Evolutionary conservation across 2,888 invertebrate genomes (phyloP).

Genomic region (Congeria kusceri): DNA sequence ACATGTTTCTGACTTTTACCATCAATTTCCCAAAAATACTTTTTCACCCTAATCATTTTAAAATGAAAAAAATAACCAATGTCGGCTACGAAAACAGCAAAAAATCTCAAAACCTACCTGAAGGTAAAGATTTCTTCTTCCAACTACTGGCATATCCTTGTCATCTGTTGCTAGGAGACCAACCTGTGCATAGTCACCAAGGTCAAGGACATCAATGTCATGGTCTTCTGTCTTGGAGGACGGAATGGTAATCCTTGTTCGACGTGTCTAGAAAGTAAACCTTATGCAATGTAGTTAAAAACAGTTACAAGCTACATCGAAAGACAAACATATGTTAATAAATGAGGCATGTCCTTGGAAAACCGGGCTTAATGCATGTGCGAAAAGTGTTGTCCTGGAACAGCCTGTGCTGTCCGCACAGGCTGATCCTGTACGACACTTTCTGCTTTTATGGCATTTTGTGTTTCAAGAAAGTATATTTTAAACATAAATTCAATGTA

Average conservation of each 20-base stretch:
- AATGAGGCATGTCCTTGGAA: neutral
- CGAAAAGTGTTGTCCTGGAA: no score
- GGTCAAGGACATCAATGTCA: slow-evolving; percentile 70
- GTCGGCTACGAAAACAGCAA: no score
- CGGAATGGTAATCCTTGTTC: slow-evolving; percentile 71
- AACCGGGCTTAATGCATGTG: neutral
- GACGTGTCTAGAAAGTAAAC: slow-evolving; percentile 55
- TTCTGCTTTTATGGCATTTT: no score
- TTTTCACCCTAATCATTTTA: no score
- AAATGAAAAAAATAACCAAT: no score
- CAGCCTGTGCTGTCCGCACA: no score
- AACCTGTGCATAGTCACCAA: slow-evolving; percentile 74
- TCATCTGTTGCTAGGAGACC: slow-evolving; percentile 72
- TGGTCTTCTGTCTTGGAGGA: slow-evolving; percentile 62
- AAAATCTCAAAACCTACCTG: slow-evolving; percentile 21
- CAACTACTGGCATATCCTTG: slow-evolving; percentile 57
- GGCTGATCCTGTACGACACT: no score
- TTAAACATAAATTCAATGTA: no score
- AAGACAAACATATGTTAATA: neutral
- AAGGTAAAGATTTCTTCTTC: slow-evolving; percentile 47
- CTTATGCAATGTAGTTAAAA: no score
- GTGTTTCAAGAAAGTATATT: no score
- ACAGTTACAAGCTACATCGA: slow-evolving; percentile 1
- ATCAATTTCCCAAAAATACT: no score
- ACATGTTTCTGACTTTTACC: no score